Base-by-base conservation (phyloP, 2,113 vertebrate species). In the Erythrolamprus reginae region DNA sequence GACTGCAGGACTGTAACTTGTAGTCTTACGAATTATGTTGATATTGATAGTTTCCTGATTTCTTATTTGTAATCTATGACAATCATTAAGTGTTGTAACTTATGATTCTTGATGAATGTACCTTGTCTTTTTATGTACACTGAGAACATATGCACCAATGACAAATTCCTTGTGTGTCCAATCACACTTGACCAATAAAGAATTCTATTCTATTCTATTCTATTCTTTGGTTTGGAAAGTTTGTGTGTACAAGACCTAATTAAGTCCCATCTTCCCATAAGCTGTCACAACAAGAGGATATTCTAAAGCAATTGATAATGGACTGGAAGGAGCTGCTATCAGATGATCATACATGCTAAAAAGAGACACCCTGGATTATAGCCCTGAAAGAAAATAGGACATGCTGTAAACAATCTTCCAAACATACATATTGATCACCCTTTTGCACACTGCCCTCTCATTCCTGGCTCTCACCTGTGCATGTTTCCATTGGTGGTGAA, bases 401-500 rank as follows among this genome's bases (percentile, higher is more conserved):
- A 51, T 48, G 1, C 3, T 89, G 47, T 48, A 83, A 42, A 90
- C 53, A 89, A 89, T 33, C 86, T 51, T 28, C 65, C 58, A 33
- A 82, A 92, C 45, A 92, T 95, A 4, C 51, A 26, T n/a, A 10
- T 26, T 58, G 77, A 91, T 28, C 10, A 89, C 91, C 13, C 82
- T 65, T 84, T 92, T 89, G 87, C 82, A 89, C 33, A 53, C 15
- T 65, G 28, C 47, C 83, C 45, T 19, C 84, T 90, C 42, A 89
- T 1, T 0, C 84, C 19, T 26, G 51, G 91, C 65, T 96, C 96
- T 96, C 95, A 99, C 99, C 99, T 98, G 98, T 99, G 99, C 99
- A 99, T 99, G 97, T 99, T 99, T 92, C 99, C 99, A 91, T 99
- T 99, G 97, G 99, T 99, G 96, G 99, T 99, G 96, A 99, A 99